Conservation (phyloP, 1,140 invertebrate species). For the Euwallacea fornicatus region DNA sequence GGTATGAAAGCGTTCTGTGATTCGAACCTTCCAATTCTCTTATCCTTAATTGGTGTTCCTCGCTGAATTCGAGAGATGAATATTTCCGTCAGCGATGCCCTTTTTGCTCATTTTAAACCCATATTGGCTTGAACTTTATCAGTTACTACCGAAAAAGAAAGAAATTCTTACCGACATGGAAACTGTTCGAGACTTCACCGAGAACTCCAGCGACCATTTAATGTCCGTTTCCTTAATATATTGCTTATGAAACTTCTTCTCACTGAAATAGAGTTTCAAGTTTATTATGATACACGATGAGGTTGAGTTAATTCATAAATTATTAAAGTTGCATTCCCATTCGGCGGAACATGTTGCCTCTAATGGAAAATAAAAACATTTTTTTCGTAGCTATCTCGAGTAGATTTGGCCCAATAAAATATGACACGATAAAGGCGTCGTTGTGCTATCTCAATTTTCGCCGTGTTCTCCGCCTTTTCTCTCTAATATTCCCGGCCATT, state of each 20-base stretch:
- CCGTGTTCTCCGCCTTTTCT: slow-evolving; percentile 26
- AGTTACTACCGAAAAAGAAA: too few relatives aligned
- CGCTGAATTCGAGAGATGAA: too few relatives aligned
- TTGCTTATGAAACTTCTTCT: slow-evolving; percentile 50
- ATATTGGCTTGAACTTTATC: too few relatives aligned
- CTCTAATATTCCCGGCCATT: slow-evolving; percentile 27
- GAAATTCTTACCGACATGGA: slow-evolving; percentile 54
- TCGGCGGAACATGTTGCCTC: too few relatives aligned
- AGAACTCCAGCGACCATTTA: slow-evolving; percentile 63
- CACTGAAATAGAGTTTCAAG: slow-evolving; percentile 29
- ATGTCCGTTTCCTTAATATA: slow-evolving; percentile 66
- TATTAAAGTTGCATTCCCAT: too few relatives aligned
- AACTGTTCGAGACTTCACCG: slow-evolving; percentile 55
- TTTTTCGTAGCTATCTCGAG: slow-evolving; percentile 1
- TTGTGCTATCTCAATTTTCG: slow-evolving; percentile 26
- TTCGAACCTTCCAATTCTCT: too few relatives aligned
- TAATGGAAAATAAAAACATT: too few relatives aligned
- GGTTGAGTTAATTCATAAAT: neutral
- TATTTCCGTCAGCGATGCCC: too few relatives aligned
- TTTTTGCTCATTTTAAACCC: too few relatives aligned
- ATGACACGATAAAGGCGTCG: slow-evolving; percentile 28
- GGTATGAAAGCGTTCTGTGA: too few relatives aligned
- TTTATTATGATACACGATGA: slow-evolving; percentile 20
- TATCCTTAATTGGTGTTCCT: too few relatives aligned
- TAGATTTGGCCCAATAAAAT: slow-evolving; percentile 29